Conservation (phyloP, 2,888 invertebrate species). For the Diaprepes abbreviatus region DNA sequence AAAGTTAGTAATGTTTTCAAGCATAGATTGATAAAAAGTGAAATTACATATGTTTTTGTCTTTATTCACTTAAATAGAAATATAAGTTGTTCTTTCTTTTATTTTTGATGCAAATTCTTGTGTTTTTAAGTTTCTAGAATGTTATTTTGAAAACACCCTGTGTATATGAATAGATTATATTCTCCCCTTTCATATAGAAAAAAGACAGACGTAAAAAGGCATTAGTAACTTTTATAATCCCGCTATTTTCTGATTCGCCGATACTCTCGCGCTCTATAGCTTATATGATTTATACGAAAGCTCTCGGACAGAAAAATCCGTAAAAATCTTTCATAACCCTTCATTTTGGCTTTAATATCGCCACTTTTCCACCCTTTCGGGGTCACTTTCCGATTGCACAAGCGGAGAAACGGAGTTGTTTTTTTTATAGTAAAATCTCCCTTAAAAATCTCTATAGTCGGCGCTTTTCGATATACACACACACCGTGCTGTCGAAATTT, state of each 20-base stretch:
- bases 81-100: too few relatives aligned
- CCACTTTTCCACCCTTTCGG: conserved; percentile 42
- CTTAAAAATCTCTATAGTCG: conserved; percentile 51
- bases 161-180: background rate
- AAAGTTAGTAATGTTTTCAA: too few relatives aligned
- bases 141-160: too few relatives aligned
- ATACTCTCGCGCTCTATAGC: conserved; percentile 38
- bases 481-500: conserved; percentile 46
- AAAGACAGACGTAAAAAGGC: conserved; percentile 24
- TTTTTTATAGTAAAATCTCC: conserved; percentile 46
- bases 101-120: too few relatives aligned
- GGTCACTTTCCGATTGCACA: conserved; percentile 25
- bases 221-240: conserved; percentile 47
- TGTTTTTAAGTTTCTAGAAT: too few relatives aligned
- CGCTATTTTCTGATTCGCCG: conserved; percentile 44
- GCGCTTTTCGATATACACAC: conserved; percentile 47
- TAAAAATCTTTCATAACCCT: conserved; percentile 52
- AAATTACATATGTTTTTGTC: too few relatives aligned
- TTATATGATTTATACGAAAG: conserved; percentile 48
- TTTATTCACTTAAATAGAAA: too few relatives aligned
- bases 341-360: conserved; percentile 50
- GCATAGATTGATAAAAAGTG: too few relatives aligned
- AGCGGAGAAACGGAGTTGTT: conserved; percentile 41
- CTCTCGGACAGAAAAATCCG: conserved; percentile 48
- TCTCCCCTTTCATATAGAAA: background rate